Conservation (phyloP, 1,140 invertebrate species). For the Pomacea maculata region DNA sequence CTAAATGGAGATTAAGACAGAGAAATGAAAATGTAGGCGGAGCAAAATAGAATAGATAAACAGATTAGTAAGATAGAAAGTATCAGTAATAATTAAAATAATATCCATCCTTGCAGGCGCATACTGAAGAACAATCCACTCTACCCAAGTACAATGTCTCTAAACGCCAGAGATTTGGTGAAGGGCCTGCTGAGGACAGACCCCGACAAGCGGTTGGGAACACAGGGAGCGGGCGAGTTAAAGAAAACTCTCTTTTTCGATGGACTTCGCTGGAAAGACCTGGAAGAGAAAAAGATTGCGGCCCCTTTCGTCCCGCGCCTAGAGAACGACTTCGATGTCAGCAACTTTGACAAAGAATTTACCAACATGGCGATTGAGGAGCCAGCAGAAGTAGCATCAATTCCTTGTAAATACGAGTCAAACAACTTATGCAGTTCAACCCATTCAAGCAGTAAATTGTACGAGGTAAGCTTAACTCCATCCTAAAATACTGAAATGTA, state of each 20-base stretch:
- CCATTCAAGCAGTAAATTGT: no score
- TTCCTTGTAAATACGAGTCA: no score
- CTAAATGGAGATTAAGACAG: no score
- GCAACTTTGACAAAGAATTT: slow-evolving; percentile 96
- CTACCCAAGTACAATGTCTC: slow-evolving; percentile 79
- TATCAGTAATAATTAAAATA: no score
- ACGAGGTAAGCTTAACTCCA: no score
- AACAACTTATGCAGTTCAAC: no score
- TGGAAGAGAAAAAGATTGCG: slow-evolving; percentile 85
- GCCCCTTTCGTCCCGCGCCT: slow-evolving; percentile 95
- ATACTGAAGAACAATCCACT: slow-evolving; percentile 87
- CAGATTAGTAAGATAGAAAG: no score
- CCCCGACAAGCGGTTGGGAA: slow-evolving; percentile 73
- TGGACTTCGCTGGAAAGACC: slow-evolving; percentile 90
- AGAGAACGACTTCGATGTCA: slow-evolving; percentile 85
- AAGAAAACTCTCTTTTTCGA: slow-evolving; percentile 90
- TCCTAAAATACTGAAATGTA: no score
- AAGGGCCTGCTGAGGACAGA: slow-evolving; percentile 74
- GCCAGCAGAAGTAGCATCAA: slow-evolving; percentile 73
- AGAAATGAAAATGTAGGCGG: no score
- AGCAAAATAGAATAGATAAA: no score
- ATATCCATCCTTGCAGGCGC: slow-evolving; percentile 68
- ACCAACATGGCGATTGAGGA: slow-evolving; percentile 88
- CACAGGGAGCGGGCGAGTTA: slow-evolving; percentile 85
- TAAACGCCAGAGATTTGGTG: slow-evolving; percentile 77